Evolutionary conservation across 1,140 invertebrate genomes (phyloP).

Genomic region (Drosophila prosaltans): DNA sequence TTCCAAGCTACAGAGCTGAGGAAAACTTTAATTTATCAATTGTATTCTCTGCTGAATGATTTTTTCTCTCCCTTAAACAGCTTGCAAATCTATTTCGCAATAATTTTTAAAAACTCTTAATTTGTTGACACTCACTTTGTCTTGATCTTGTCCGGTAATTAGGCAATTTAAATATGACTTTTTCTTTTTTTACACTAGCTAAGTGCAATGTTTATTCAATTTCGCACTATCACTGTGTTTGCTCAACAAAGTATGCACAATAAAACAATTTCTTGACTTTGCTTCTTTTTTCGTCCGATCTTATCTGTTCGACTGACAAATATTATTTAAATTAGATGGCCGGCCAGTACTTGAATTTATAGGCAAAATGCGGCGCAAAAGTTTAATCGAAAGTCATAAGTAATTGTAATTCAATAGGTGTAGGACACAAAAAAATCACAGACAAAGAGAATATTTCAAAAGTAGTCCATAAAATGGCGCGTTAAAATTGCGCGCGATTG

Average conservation of each 20-base stretch:
- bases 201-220: slow-evolving; percentile 2
- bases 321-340: slow-evolving; percentile 1
- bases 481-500: no score
- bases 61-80: no score
- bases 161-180: slow-evolving; percentile 10
- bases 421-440: background rate
- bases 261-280: slow-evolving; percentile 5
- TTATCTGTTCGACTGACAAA: background rate
- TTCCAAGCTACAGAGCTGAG: no score
- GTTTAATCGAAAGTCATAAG: background rate
- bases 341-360: background rate
- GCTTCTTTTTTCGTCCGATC: background rate
- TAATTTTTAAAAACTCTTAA: background rate
- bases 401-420: background rate
- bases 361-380: background rate
- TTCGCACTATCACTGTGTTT: slow-evolving; percentile 10
- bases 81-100: background rate
- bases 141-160: background rate
- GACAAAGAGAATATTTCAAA: background rate
- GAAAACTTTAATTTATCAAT: no score
- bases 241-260: background rate
- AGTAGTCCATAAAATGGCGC: background rate
- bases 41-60: no score
- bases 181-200: background rate
- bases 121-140: slow-evolving; percentile 4